Percentiles rank a stretch among this genome's conserved stretches.
Evolutionary conservation across 2,888 invertebrate species (phyloP).

Genomic region (Uropetala carovei): DNA sequence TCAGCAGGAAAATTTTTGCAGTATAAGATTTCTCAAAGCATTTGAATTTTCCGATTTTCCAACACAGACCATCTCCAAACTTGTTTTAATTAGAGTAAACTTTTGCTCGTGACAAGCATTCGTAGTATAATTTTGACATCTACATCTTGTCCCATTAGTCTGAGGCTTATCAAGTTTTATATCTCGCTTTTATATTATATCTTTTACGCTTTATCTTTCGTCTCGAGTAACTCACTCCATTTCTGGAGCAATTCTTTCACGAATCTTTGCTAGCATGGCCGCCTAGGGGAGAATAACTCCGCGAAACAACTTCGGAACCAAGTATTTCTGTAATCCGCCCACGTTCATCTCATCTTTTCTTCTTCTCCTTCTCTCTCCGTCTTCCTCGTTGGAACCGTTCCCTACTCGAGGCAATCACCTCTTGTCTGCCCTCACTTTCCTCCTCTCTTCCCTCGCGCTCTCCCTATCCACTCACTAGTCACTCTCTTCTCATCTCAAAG

Average conservation of each 20-base stretch:
- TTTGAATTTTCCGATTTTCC: no score
- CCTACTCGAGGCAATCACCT: neutral
- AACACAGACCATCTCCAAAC: no score
- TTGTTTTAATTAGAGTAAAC: no score
- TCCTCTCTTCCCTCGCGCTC: neutral
- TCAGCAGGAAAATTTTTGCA: no score
- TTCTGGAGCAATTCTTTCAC: neutral
- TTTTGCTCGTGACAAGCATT: no score
- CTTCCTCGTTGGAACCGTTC: neutral
- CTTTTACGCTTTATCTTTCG: no score
- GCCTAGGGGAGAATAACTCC: neutral
- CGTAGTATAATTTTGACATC: no score
- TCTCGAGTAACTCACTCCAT: neutral
- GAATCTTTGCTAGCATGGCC: neutral
- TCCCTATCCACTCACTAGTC: neutral
- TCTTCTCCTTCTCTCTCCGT: neutral
- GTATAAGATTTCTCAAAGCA: no score
- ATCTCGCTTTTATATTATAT: no score
- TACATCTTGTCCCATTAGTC: no score
- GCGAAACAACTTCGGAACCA: neutral
- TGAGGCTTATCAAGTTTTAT: no score
- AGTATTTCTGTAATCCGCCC: slow-evolving; percentile 21
- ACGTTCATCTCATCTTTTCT: slow-evolving; percentile 8
- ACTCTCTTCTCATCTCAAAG: neutral
- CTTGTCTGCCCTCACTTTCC: neutral